These are phyloP conservation scores for Pseudomyrmex flavicornis DNA, from an alignment of 1,140 invertebrate genomes.

Conservation along the genomic window DNA sequence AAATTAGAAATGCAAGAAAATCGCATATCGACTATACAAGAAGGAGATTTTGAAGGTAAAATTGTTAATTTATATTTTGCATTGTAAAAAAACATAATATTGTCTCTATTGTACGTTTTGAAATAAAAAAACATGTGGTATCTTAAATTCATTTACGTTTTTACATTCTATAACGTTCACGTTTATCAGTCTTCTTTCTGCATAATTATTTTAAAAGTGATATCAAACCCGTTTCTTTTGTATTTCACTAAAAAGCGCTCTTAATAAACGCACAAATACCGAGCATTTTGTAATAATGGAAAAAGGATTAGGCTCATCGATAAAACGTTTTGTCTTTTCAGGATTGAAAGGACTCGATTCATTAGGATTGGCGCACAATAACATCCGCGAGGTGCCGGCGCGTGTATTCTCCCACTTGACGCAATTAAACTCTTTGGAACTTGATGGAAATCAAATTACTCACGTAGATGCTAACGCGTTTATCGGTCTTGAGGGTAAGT, in stretches of 20 bases:
- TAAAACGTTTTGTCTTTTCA: constrained; percentile 77
- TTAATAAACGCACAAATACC: constrained; percentile 31
- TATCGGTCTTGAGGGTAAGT: constrained; percentile 92
- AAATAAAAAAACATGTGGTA: background rate
- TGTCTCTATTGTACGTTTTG: background rate
- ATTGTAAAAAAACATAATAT: background rate
- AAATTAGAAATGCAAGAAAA: constrained; percentile 96
- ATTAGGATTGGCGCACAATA: constrained; percentile 93
- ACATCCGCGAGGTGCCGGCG: constrained; percentile 90
- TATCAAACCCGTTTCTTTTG: background rate
- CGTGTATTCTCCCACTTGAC: constrained; percentile 92
- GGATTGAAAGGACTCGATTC: constrained; percentile 92
- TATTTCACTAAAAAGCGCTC: background rate
- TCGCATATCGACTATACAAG: constrained; percentile 90
- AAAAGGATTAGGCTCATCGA: constrained; percentile 43
- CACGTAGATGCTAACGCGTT: constrained; percentile 93
- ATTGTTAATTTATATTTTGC: constrained; percentile 6
- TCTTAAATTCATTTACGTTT: background rate
- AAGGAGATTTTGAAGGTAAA: constrained; percentile 93
- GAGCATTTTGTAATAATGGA: constrained; percentile 32
- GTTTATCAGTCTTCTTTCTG: too few relatives aligned
- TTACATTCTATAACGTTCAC: too few relatives aligned
- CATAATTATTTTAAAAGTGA: too few relatives aligned
- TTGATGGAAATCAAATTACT: constrained; percentile 93
- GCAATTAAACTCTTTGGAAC: constrained; percentile 92